Evolutionary conservation across 2,888 invertebrate species (phyloP), one percentile per base, ranked within the genome.

Genomic region (Brachyptera risi): DNA sequence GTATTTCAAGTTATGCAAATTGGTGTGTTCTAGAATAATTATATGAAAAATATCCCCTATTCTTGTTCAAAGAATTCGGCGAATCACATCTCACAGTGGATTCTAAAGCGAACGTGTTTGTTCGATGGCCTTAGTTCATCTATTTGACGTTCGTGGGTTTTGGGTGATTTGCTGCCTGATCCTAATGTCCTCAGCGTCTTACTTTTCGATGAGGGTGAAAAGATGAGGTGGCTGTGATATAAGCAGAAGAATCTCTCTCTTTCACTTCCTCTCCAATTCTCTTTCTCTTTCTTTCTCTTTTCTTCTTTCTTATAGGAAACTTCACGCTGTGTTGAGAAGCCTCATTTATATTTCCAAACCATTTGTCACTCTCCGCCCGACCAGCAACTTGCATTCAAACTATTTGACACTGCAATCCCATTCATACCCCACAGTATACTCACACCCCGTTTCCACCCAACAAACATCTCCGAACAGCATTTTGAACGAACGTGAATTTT

Each of bases 331-430:
- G 54, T n/a, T n/a, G n/a, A 58, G 57, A 19, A 50, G 42, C 31
- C 61, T 50, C 61, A 50, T 61, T 58, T 57, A 61, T 61, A 58
- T 61, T 61, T 61, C 61, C 58, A 57, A 58, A 3, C 58, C 61
- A 61, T 61, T 58, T 61, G 58, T 50, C 58, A 58, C 50, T 38
- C 56, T 19, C 26, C 37, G n/a, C 56, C 35, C 19, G 37, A n/a
- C 42, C 7, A 13, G 15, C 17, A 42, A 26, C 31, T 58, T 44
- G 50, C 26, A 51, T 51, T 51, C 50, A 51, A 51, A 51, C 50
- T 51, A 24, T 51, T 51, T 31, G 50, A 51, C 50, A 51, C 24
- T 51, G 9, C 50, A 24, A 51, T 17, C 24, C 44, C n/a, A n/a
- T n/a, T n/a, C n/a, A n/a, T n/a, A n/a, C n/a, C n/a, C n/a, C n/a